Percentiles rank a stretch among this genome's conserved stretches.
phyloP scores from a whole-genome alignment of 2,113 vertebrate species.

The Psilopsiagon aymara region DNA sequence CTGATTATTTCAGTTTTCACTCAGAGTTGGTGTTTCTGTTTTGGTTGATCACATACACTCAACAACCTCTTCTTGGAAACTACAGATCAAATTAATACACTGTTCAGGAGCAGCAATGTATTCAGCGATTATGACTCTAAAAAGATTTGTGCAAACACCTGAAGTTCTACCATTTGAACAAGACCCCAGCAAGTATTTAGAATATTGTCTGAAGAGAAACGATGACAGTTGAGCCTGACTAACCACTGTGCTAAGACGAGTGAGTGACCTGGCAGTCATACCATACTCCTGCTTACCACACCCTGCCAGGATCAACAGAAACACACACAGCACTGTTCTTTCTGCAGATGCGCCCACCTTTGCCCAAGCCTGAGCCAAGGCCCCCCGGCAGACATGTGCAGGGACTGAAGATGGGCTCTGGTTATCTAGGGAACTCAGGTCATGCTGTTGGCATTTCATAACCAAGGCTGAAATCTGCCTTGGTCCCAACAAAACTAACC shows the following conservation, averaged over 20 bases:
- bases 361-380: rapidly evolving
- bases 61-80: background rate
- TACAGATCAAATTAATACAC: background rate
- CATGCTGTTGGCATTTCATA: background rate
- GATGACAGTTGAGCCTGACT: background rate
- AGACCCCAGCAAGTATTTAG: background rate
- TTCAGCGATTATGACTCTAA: background rate
- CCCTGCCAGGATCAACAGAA: background rate
- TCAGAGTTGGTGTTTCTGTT: background rate
- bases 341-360: background rate
- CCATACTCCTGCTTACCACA: rapidly evolving
- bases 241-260: background rate
- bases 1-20: background rate
- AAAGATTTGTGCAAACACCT: background rate
- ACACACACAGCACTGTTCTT: rapidly evolving
- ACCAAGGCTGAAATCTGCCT: background rate
- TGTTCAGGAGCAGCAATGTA: background rate
- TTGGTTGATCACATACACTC: background rate
- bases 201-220: background rate
- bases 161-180: background rate
- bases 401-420: background rate
- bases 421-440: background rate
- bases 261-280: background rate
- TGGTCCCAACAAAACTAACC: background rate
- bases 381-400: rapidly evolving